Base-by-base conservation (phyloP, 2,797 vertebrate species). In the Takifugu rubripes region DNA sequence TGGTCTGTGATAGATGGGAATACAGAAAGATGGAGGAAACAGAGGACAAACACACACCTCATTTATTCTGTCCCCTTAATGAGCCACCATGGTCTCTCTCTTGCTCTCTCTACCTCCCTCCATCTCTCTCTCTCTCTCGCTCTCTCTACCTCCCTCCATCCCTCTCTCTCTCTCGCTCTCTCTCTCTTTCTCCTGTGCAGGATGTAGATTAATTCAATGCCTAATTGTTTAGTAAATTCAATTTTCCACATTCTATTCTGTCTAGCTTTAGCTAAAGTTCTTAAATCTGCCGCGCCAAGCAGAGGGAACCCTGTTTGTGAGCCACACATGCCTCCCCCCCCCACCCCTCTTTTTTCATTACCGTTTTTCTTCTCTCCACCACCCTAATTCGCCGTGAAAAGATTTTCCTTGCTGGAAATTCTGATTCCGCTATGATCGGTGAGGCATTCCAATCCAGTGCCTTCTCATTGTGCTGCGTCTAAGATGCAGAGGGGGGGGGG, bases 351-450 rank as follows among this genome's bases (percentile, higher is more conserved):
- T 83, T 83, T 93, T 92, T 93, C 92, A 94, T 94, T 93, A 92
- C 92, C 93, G 92, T 95, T 93, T 94, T 92, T 93, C 65, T 73
- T 94, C 93, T 93, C 91, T 93, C 91, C 73, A 59, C 71, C 70
- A 52, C 72, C 59, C 92, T 98, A 97, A 99, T 98, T 98, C 94
- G 87, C 94, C 95, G 91, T 98, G 96, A 99, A 98, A 97, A 99
- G 96, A 97, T 98, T 98, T 97, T 97, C 94, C 96, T 97, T 94
- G 96, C 94, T 97, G 95, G 95, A 98, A 97, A 99, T 97, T 96
- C 94, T 94, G 95, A 98, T 97, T 98, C 94, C 88, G 84, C 96
- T 96, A 94, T 97, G 96, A 98, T 98, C 95, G 92, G 92, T 94
- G 95, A 98, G 93, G 94, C 96, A 97, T 99, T 98, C 94, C 94